Base-by-base conservation (phyloP, 2,797 vertebrate genomes). In the Falco rusticolus region DNA sequence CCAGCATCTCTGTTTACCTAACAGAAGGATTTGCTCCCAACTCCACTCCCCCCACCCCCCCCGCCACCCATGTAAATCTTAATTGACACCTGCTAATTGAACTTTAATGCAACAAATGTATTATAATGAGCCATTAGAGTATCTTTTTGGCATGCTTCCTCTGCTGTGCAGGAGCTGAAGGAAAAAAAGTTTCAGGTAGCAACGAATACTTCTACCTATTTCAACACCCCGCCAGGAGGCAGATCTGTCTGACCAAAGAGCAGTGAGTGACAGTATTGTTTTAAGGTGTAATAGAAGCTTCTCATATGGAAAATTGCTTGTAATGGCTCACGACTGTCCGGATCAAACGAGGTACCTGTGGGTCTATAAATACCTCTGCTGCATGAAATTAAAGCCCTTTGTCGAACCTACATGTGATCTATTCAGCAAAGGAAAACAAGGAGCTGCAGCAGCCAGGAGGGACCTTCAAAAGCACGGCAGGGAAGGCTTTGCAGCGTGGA, bases 171-270 rank as follows among this genome's bases (percentile, higher is more conserved):
- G 77, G 60, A 94, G 39, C 63, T 26, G 14, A 48, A 64, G 64
- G 64, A 87, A 47, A 57, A 57, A 77, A 61, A 66, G 10, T 16
- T 83, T 93, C 24, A 51, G 60, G 26, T 31, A 70, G 34, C 0
- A 0, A 60, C 37, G 43, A 4, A 9, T 17, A 33, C 28, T 76
- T 56, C 45, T 70, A 70, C 48, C 43, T 66, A 24, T 69, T 87
- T 69, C 28, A 82, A 13, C 34, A 34, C 13, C 20, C 37, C 90
- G 70, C 77, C 75, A 83, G 68, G 56, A 91, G 71, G 56, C 60
- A 89, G 77, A 65, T 86, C 19, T 64, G 8, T 24, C 34, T 89
- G 91, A 95, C 92, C 89, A 92, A 89, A 96, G 82, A 60, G 71
- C 48, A 33, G 28, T 17, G 68, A 79, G 59, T 56, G 64, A 76